Conservation (phyloP, 2,888 invertebrate species). For the Archips crataeganus region DNA sequence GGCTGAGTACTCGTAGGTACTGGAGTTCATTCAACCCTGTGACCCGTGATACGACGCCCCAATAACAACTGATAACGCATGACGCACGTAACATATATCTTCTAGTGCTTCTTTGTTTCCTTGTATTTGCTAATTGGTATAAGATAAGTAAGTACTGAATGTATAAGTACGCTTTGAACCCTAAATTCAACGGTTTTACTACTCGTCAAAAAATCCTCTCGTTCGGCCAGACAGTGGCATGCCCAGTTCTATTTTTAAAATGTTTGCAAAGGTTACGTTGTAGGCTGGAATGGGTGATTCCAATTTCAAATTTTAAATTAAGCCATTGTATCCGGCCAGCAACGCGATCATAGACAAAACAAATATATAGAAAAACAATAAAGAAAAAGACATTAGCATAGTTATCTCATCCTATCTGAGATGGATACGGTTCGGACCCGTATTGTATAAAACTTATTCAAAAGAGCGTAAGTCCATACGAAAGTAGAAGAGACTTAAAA, state of each 20-base stretch:
- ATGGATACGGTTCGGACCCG: conserved; percentile 3
- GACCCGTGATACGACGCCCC: conserved; percentile 16
- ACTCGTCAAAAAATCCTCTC: too few species aligned
- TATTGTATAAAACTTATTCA: neutral
- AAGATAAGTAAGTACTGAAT: conserved; percentile 2
- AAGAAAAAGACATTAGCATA: conserved; percentile 19
- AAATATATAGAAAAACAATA: conserved; percentile 18
- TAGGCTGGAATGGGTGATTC: neutral
- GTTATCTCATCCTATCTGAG: conserved; percentile 10
- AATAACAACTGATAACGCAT: conserved; percentile 26
- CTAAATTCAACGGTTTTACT: too few species aligned
- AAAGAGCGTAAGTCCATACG: conserved; percentile 1
- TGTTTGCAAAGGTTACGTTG: neutral
- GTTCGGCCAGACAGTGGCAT: neutral
- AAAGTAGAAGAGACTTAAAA: neutral
- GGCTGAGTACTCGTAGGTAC: neutral
- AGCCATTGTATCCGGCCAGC: conserved; percentile 10
- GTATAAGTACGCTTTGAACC: neutral
- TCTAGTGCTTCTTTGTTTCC: conserved; percentile 10
- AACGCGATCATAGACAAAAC: conserved; percentile 10
- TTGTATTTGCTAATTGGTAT: conserved; percentile 20
- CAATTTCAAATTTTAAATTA: neutral
- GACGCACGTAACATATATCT: conserved; percentile 19
- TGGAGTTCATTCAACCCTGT: conserved; percentile 8
- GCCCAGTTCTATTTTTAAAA: neutral